phyloP scores from a whole-genome alignment of 92 coral and sea anemone genomes.

The Phenganax marumi region DNA sequence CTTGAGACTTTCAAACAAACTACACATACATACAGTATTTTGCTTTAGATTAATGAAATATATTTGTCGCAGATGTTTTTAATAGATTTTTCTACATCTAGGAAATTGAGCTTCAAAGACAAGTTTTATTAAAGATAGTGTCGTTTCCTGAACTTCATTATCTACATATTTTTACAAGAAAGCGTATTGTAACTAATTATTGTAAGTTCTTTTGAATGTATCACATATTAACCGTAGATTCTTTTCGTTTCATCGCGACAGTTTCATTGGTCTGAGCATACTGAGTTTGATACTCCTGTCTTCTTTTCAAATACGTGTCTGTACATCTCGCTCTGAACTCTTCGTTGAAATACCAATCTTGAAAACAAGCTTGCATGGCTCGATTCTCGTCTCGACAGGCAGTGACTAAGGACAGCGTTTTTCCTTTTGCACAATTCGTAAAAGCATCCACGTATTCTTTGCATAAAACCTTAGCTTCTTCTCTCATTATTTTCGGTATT shows the following conservation, averaged over 20 bases:
- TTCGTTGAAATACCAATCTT: slow-evolving; percentile 76
- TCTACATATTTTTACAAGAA: too few relatives aligned
- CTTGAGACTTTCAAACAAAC: too few relatives aligned
- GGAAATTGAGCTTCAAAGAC: too few relatives aligned
- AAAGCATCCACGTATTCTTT: slow-evolving; percentile 80
- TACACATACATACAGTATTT: too few relatives aligned
- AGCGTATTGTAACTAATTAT: too few relatives aligned
- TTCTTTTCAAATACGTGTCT: slow-evolving; percentile 64
- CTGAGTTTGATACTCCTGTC: slow-evolving; percentile 70
- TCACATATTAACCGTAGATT: slow-evolving; percentile 47
- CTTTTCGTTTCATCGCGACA: slow-evolving; percentile 71
- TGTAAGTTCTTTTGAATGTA: too few relatives aligned
- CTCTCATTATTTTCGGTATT: slow-evolving; percentile 89
- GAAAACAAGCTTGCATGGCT: slow-evolving; percentile 81
- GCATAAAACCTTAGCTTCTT: slow-evolving; percentile 76
- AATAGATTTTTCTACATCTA: too few relatives aligned
- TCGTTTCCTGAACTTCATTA: too few relatives aligned
- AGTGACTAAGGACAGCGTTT: slow-evolving; percentile 80
- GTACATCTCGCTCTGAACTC: slow-evolving; percentile 73
- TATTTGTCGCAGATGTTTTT: too few relatives aligned
- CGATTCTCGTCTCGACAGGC: slow-evolving; percentile 80
- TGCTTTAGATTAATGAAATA: too few relatives aligned
- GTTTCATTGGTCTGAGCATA: slow-evolving; percentile 65
- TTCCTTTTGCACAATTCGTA: slow-evolving; percentile 82
- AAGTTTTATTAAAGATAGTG: too few relatives aligned